Evolutionary conservation across 2,888 invertebrate genomes (phyloP).

Genomic region (Margaritifera margaritifera): DNA sequence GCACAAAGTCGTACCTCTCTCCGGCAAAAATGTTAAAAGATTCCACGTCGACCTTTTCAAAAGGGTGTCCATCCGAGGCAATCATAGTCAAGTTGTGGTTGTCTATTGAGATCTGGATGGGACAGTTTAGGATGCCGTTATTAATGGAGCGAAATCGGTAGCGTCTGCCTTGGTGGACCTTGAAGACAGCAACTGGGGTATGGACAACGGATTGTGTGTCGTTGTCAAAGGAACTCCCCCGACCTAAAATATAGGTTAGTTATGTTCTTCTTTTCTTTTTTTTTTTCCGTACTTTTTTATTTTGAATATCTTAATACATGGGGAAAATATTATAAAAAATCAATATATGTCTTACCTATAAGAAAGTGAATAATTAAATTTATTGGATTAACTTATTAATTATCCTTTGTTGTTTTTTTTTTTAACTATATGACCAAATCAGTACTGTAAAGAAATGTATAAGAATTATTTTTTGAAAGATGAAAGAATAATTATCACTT

Average conservation of each 20-base stretch:
- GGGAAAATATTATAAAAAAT: too few relatives aligned
- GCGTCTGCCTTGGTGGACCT: conserved; percentile 46
- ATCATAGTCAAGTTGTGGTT: conserved; percentile 52
- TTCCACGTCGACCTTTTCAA: conserved; percentile 41
- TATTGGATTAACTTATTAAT: too few relatives aligned
- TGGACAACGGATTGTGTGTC: conserved; percentile 21
- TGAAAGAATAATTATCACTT: too few relatives aligned
- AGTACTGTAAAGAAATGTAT: too few relatives aligned
- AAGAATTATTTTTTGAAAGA: too few relatives aligned
- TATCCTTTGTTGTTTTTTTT: too few relatives aligned
- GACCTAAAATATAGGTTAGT: conserved; percentile 8
- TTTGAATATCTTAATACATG: too few relatives aligned
- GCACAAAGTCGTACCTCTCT: conserved; percentile 74
- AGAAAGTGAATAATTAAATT: too few relatives aligned
- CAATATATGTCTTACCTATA: too few relatives aligned
- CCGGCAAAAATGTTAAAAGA: conserved; percentile 81
- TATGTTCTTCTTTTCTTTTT: neutral
- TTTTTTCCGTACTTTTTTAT: too few relatives aligned
- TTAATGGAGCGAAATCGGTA: conserved; percentile 65
- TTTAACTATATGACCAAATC: too few relatives aligned
- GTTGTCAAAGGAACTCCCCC: conserved; percentile 35
- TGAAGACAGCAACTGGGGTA: conserved; percentile 58
- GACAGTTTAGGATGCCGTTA: conserved; percentile 75
- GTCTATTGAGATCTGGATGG: conserved; percentile 58
- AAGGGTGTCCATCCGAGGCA: conserved; percentile 52